Conservation (phyloP, 64 coral and sea anemone genomes). For the Montipora foliosa region DNA sequence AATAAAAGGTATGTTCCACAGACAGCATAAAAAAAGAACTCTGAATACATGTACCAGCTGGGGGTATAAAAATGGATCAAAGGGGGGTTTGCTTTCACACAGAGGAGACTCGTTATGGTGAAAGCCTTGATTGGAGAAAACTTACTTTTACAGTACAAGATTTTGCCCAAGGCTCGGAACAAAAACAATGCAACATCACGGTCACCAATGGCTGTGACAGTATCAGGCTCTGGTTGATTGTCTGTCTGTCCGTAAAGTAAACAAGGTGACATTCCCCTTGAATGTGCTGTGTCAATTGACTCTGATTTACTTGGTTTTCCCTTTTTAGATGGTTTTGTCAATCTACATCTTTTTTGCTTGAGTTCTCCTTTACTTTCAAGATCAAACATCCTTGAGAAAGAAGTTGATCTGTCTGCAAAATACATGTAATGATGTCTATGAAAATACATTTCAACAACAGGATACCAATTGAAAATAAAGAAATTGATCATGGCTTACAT, state of each 20-base stretch:
- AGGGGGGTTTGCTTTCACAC: too few relatives aligned
- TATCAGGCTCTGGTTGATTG: conserved; percentile 25
- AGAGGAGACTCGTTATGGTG: too few relatives aligned
- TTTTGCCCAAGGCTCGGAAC: conserved; percentile 93
- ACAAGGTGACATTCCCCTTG: neutral
- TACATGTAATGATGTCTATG: too few relatives aligned
- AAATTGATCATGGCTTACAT: too few relatives aligned
- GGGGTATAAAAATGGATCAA: too few relatives aligned
- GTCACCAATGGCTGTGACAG: conserved; percentile 76
- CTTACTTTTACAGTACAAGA: conserved; percentile 97
- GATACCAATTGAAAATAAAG: too few relatives aligned
- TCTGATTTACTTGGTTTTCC: conserved; percentile 27
- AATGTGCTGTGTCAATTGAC: neutral
- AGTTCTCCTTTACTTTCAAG: neutral
- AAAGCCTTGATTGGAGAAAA: neutral
- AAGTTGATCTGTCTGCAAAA: neutral
- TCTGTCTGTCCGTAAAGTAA: conserved; percentile 52
- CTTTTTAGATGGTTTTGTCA: conserved; percentile 34
- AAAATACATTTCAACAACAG: too few relatives aligned
- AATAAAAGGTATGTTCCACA: too few relatives aligned
- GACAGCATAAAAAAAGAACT: too few relatives aligned
- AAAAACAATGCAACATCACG: conserved; percentile 90
- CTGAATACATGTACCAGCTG: too few relatives aligned
- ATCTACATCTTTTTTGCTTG: neutral
- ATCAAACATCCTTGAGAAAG: neutral